Evolutionary conservation across 2,797 vertebrate species (phyloP), one percentile per base, ranked within the genome.

Genomic region (Tokudaia tokunoshimensis): DNA sequence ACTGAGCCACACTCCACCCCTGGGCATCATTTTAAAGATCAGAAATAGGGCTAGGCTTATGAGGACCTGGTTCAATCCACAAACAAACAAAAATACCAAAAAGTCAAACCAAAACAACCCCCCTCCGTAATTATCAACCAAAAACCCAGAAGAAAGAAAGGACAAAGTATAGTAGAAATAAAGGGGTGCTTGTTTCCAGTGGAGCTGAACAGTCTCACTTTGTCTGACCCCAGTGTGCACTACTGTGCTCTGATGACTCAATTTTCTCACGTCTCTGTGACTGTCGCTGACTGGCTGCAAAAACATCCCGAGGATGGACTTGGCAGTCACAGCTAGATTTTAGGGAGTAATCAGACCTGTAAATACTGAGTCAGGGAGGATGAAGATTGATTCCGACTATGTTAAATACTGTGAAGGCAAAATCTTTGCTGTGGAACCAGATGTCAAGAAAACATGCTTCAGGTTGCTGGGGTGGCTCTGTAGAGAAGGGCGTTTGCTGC

Each of bases 371-470:
- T 81, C 11, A 31, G 12, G 61, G 37, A 79, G 29, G 67, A 74
- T 12, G 63, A 74, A 20, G n/a, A 72, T 55, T 10, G 15, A 61
- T 50, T 78, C 0, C 59, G 82, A 84, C 14, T 59, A 11, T 6
- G 37, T 90, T 79, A 67, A 70, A 59, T 41, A 29, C 84, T 83
- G 74, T 89, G 63, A 94, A 92, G n/a, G 74, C 55, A 4, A 86
- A 83, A 84, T 63, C 72, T 93, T 34, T 37, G 29, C 44, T 70
- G 34, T 50, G 47, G 57, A 72, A 85, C 2, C 31, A 81, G 59
- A 74, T 85, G 82, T 95, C 50, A 67, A 85, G 91, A 85, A 88
- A 90, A 61, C 31, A 37, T 59, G 24, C n/a, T 57, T 88, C 52
- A 29, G 15, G 67, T 50, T 57, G 85, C n/a, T 26, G 31, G 67